These are phyloP conservation scores for Eulithis testata DNA, from an alignment of 2,888 invertebrate genomes.

Conservation along the genomic window DNA sequence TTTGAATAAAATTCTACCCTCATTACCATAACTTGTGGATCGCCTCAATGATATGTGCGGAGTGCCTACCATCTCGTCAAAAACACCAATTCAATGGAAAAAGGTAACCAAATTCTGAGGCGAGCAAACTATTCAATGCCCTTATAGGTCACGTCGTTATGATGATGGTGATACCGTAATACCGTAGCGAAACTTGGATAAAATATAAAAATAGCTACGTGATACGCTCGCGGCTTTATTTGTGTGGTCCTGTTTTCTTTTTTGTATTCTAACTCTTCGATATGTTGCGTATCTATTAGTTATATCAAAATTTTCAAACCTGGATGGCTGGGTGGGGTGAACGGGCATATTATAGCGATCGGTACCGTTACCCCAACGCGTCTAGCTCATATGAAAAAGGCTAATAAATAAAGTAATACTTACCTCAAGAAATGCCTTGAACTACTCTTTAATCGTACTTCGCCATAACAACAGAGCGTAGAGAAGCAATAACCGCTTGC, in stretches of 20 bases:
- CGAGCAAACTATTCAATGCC: slow-evolving; percentile 23
- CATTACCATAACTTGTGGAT: slow-evolving; percentile 28
- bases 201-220: too few species aligned
- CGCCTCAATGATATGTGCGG: slow-evolving; percentile 25
- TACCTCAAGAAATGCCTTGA: slow-evolving; percentile 2
- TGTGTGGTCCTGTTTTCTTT: too few species aligned
- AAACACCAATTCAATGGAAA: slow-evolving; percentile 55
- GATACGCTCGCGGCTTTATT: too few species aligned
- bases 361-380: too few species aligned
- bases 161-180: slow-evolving; percentile 1
- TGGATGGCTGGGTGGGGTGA: too few species aligned
- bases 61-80: slow-evolving; percentile 21
- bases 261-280: too few species aligned
- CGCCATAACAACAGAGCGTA: slow-evolving; percentile 14
- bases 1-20: slow-evolving; percentile 30
- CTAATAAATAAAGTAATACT: too few species aligned
- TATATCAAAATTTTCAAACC: too few species aligned
- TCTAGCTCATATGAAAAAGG: too few species aligned
- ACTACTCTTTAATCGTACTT: slow-evolving; percentile 7
- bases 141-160: slow-evolving; percentile 20
- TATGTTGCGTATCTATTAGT: too few species aligned
- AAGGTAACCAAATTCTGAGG: slow-evolving; percentile 45
- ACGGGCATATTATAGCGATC: too few species aligned
- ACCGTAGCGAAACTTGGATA: background rate
- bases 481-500: slow-evolving; percentile 29